A percentile compares a stretch with the other conserved stretches of the same genome.
phyloP scores from a whole-genome alignment of 2,888 invertebrate genomes.

The Temnothorax unifasciatus region DNA sequence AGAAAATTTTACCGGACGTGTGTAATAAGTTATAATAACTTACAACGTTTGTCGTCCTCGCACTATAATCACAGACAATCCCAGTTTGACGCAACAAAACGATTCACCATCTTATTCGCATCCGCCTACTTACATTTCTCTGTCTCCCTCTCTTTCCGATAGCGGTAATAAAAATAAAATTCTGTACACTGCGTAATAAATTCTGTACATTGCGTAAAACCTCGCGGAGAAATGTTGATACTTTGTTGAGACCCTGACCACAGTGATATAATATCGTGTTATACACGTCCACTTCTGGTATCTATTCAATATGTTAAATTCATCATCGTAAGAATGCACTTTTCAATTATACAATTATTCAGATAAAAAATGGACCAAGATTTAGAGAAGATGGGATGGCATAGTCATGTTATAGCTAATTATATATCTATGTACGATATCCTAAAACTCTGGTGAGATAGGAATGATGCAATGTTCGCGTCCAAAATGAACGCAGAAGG shows the following conservation, averaged over 20 bases:
- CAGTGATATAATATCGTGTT: slow-evolving; percentile 36
- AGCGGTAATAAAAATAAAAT: slow-evolving; percentile 56
- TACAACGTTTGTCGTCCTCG: slow-evolving; percentile 20
- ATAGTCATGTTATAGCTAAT: slow-evolving; percentile 26
- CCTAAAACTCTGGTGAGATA: slow-evolving; percentile 67
- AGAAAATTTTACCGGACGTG: slow-evolving; percentile 42
- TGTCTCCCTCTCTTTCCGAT: not conserved
- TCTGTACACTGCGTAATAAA: slow-evolving; percentile 40
- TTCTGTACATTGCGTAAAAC: slow-evolving; percentile 1
- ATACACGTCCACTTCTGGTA: slow-evolving; percentile 14
- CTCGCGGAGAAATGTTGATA: slow-evolving; percentile 31
- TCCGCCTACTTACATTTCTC: not conserved
- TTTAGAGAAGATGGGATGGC: slow-evolving; percentile 31
- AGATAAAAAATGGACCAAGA: slow-evolving; percentile 40
- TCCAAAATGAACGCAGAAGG: slow-evolving; percentile 67
- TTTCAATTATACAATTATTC: slow-evolving; percentile 39
- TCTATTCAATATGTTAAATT: slow-evolving; percentile 35
- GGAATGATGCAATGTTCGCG: slow-evolving; percentile 78
- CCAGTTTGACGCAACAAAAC: slow-evolving; percentile 36
- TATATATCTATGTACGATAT: slow-evolving; percentile 28
- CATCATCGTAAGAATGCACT: slow-evolving; percentile 42
- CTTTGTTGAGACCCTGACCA: slow-evolving; percentile 50
- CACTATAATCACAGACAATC: slow-evolving; percentile 48
- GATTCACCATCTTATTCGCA: slow-evolving; percentile 2
- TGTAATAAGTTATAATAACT: slow-evolving; percentile 32